Evolutionary conservation across 2,888 invertebrate species (phyloP).

Genomic region (Plusia festucae): DNA sequence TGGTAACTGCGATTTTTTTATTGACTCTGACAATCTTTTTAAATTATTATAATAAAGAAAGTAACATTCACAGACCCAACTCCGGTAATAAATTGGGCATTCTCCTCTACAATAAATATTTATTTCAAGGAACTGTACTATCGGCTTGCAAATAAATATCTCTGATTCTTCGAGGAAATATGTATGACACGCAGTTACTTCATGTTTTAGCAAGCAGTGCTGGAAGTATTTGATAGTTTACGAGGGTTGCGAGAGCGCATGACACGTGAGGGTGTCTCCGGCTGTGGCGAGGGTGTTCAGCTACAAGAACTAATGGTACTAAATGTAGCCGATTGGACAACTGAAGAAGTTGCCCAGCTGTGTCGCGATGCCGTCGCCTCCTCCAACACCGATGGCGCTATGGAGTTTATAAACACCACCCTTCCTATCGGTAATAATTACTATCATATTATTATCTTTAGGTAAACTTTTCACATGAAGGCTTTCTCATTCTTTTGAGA

Average conservation of each 20-base stretch:
- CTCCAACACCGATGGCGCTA: slow-evolving; percentile 66
- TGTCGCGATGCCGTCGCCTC: slow-evolving; percentile 73
- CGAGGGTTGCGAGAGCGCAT: slow-evolving; percentile 76
- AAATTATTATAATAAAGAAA: too few species aligned
- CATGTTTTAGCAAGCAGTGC: slow-evolving; percentile 75
- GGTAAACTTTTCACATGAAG: too few species aligned
- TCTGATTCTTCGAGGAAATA: too few species aligned
- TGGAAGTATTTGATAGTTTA: slow-evolving; percentile 77
- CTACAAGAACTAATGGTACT: slow-evolving; percentile 78
- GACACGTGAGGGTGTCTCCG: slow-evolving; percentile 70
- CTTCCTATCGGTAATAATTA: slow-evolving; percentile 69
- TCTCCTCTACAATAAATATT: too few species aligned
- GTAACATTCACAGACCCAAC: too few species aligned
- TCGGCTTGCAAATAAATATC: too few species aligned
- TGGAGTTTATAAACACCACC: slow-evolving; percentile 70
- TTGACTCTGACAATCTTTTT: too few species aligned
- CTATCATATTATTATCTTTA: background rate
- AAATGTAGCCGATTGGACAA: slow-evolving; percentile 83
- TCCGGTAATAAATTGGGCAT: too few species aligned
- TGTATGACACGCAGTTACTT: background rate
- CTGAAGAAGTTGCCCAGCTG: slow-evolving; percentile 78
- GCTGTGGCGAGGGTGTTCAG: slow-evolving; percentile 69
- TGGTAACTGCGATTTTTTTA: too few species aligned
- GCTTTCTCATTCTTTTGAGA: too few species aligned
- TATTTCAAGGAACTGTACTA: too few species aligned